Evolutionary conservation across 2,888 invertebrate genomes (phyloP), one percentile per base, ranked within the genome.

Genomic region (Syrista parreyssii): DNA sequence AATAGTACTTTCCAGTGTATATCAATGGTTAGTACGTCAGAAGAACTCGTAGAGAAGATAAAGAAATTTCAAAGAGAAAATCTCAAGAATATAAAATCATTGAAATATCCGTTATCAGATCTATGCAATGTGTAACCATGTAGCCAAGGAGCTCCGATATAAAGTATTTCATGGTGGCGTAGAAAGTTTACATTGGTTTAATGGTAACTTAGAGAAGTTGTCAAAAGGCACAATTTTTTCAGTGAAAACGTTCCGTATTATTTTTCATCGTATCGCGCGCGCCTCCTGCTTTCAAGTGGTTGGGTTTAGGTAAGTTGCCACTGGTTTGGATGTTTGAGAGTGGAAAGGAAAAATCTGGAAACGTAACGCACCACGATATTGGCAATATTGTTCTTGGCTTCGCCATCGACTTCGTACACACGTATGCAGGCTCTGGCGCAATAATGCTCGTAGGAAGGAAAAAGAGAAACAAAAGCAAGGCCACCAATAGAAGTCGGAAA

Each of bases 311-410:
- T 55, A 55, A 55, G 55, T 55, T 55, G 9, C 55, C 55, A 55
- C 55, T 55, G 55, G 55, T 55, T 55, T 55, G 55, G 55, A 23
- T 55, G 23, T 12, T 71, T 40, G 72, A 15, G 55, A 11, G 72
- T 32, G 15, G n/a, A 71, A 71, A 71, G 1, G 9, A 36, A 32
- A 71, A 76, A 23, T 35, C 73, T 73, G 68, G 76, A 73, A 73
- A 76, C 68, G 40, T 73, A 76, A 73, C 76, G 71, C 55, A 76
- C 76, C 73, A 68, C 74, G 76, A 77, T 77, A 77, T 77, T 77
- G 76, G 73, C 76, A 77, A 77, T 77, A 74, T 74, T 34, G 73
- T 74, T 77, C 68, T n/a, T 31, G n/a, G 68, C 75, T 30, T 75
- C 75, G 35, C 31, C 35, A 69, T 31, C 12, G 35, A 69, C 69